Evolutionary conservation across 2,797 vertebrate genomes (phyloP), one percentile per base, ranked within the genome.

Genomic region (Sebastes paucispinis): DNA sequence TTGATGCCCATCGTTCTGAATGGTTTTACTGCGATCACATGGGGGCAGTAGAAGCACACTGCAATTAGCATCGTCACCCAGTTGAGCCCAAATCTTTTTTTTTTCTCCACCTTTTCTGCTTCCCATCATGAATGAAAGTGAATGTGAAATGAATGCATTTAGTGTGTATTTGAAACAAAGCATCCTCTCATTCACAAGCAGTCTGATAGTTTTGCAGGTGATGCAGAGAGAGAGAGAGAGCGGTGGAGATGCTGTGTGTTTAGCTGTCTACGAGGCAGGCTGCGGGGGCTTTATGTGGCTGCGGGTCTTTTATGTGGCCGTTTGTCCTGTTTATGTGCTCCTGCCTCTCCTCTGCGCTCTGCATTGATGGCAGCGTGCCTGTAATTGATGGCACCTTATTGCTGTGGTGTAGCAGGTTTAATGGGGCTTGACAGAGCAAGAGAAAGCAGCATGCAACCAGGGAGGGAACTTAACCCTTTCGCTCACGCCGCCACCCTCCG

Each of bases 301-400:
- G 86, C 83, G 47, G 91, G 82, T 60, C 89, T 94, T 95, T 96
- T 95, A 96, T 95, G 95, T 92, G 94, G 94, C 95, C 92, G 93
- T 96, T 96, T 95, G 95, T 96, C 94, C 93, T 94, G 94, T 95
- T 96, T 96, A 96, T 95, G 93, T 92, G 94, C 82, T 85, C 89
- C 92, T 91, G 94, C 93, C 92, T 91, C 92, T 92, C 81, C 89
- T 86, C 84, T 75, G 81, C 62, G 77, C 91, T 89, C 87, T 85
- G 89, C 95, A 91, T 94, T 92, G 94, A 95, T 94, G 93, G 94
- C 92, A 80, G 91, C 86, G 80, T 73, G 93, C 92, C 93, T 93
- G 93, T 96, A 95, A 96, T 96, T 96, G 95, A 96, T 96, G 95
- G 94, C 90, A 92, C 93, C 94, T 95, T 95, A 95, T 95, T 95